phyloP scores from a whole-genome alignment of 2,113 vertebrate genomes.

The Sorex araneus region DNA sequence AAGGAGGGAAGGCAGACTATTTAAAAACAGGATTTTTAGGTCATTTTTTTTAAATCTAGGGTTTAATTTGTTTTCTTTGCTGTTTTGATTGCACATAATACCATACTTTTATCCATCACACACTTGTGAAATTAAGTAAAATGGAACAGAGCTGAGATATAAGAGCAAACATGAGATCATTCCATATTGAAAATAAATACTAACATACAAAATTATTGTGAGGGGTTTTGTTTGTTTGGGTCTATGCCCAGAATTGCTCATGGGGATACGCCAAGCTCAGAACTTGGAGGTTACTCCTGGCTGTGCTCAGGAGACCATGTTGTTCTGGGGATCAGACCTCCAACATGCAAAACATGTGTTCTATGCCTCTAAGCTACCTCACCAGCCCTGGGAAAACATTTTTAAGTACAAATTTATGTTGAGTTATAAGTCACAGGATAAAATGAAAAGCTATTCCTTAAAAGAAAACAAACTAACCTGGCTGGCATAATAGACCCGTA shows the following conservation, averaged over 20 bases:
- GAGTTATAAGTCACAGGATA: slow-evolving; percentile 36
- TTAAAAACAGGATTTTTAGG: not conserved
- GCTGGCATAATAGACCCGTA: not conserved
- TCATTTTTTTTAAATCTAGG: not conserved
- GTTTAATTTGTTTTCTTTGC: slow-evolving; percentile 24
- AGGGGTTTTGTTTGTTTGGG: no score
- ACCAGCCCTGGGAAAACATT: not conserved
- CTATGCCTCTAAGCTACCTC: no score
- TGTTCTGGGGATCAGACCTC: no score
- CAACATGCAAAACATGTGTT: no score
- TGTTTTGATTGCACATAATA: slow-evolving; percentile 14
- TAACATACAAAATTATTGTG: no score
- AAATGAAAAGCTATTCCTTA: not conserved
- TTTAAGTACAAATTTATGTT: not conserved
- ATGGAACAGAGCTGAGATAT: not conserved
- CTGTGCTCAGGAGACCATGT: no score
- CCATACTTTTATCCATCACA: slow-evolving; percentile 39
- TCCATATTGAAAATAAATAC: slow-evolving; percentile 35
- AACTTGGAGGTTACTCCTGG: no score
- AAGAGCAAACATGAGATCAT: not conserved
- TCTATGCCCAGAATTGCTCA: no score
- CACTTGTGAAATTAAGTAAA: not conserved
- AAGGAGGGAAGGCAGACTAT: no score
- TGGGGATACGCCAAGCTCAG: no score
- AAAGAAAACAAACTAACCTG: not conserved